A percentile compares a stretch with the other conserved stretches of the same genome.
Conservation (phyloP, 2,888 invertebrate genomes). For the Corbicula japonica region DNA sequence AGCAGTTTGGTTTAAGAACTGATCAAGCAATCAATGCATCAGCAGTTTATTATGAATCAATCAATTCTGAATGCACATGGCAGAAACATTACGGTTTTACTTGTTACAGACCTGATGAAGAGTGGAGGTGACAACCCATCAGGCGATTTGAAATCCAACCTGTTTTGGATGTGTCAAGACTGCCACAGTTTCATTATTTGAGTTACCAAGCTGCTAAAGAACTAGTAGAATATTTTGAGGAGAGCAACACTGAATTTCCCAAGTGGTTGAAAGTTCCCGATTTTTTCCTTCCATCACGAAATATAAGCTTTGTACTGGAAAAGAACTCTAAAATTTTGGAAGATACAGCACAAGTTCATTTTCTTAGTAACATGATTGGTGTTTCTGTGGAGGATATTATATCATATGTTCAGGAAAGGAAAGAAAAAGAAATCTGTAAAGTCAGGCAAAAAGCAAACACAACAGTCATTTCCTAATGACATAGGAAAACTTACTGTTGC, state of each 20-base stretch:
- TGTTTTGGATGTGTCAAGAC: conserved; percentile 27
- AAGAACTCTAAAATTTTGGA: conserved; percentile 18
- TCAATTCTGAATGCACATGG: conserved; percentile 26
- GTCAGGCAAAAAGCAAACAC: conserved; percentile 1
- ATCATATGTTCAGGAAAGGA: conserved; percentile 13
- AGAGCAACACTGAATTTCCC: conserved; percentile 12
- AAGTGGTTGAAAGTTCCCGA: conserved; percentile 33
- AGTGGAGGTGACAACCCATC: conserved; percentile 19
- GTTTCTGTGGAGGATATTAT: not conserved
- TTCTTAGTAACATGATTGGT: conserved; percentile 1
- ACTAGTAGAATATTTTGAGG: conserved; percentile 32
- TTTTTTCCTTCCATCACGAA: conserved; percentile 26
- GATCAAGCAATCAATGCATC: conserved; percentile 15
- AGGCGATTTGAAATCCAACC: conserved; percentile 42
- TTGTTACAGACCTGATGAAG: conserved; percentile 17
- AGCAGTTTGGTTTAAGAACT: conserved; percentile 7
- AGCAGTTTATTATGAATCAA: conserved; percentile 27
- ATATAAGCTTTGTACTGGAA: conserved; percentile 26
- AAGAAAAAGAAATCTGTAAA: conserved; percentile 23
- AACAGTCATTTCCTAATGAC: not conserved
- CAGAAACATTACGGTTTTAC: conserved; percentile 34
- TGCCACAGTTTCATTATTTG: conserved; percentile 37
- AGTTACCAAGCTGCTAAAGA: conserved; percentile 26
- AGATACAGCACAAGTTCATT: conserved; percentile 9
- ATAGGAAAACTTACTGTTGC: conserved; percentile 8